A percentile compares a stretch with the other conserved stretches of the same genome.
Evolutionary conservation across 2,888 invertebrate genomes (phyloP).

Genomic region (Tiliacea aurago): DNA sequence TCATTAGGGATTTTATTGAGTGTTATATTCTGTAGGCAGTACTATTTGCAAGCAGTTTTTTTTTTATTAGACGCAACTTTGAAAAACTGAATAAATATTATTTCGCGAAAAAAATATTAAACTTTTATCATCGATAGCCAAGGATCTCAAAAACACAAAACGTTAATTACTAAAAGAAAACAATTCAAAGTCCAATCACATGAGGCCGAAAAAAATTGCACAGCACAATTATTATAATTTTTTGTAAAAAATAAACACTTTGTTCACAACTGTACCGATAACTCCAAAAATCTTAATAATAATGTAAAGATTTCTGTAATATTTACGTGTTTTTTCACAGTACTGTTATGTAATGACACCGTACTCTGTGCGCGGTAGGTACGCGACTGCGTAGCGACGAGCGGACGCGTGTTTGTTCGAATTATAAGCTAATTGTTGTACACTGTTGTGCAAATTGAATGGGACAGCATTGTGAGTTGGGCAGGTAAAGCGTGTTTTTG

Average conservation of each 20-base stretch:
- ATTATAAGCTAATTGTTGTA: conserved; percentile 47
- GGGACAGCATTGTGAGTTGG: neutral
- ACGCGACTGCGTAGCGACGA: conserved; percentile 34
- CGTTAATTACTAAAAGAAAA: no score
- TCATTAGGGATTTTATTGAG: neutral
- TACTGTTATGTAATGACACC: neutral
- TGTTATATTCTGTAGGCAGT: neutral
- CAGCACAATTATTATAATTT: neutral
- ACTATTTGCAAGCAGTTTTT: neutral
- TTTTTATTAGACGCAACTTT: neutral
- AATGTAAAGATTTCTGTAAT: conserved; percentile 12
- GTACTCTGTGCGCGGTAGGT: neutral
- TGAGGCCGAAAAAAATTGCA: conserved; percentile 24
- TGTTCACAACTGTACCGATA: conserved; percentile 21
- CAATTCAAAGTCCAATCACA: conserved; percentile 12
- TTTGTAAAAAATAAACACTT: conserved; percentile 1
- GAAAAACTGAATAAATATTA: neutral
- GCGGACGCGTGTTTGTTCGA: neutral
- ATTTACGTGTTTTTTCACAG: conserved; percentile 26
- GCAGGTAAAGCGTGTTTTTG: conserved; percentile 1
- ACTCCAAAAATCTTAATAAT: neutral
- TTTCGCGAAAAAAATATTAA: neutral
- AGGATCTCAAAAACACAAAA: neutral
- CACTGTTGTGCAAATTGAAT: conserved; percentile 30
- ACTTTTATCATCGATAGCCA: no score